Percentiles rank a stretch among this genome's conserved stretches.
Conservation (phyloP, 2,888 invertebrate genomes). For the Nemapogon koenigi region DNA sequence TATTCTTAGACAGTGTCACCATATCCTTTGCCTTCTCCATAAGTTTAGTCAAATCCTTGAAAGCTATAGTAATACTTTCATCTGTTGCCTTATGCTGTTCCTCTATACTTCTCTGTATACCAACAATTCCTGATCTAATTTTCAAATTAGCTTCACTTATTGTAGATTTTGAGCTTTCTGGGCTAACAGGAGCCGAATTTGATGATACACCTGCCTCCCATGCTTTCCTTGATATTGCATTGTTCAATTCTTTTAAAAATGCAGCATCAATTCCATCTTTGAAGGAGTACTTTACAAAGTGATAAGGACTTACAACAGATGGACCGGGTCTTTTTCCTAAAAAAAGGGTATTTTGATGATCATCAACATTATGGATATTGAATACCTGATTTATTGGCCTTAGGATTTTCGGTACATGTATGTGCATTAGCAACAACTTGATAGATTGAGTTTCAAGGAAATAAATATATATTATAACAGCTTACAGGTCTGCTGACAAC, state of each 20-base stretch:
- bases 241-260: conserved; percentile 69
- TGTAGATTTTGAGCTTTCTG: conserved; percentile 26
- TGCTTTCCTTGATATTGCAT: conserved; percentile 66
- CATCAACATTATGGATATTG: too few relatives aligned
- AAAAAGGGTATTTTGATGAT: too few relatives aligned
- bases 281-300: conserved; percentile 85
- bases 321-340: conserved; percentile 77
- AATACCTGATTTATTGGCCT: too few relatives aligned
- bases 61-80: conserved; percentile 90
- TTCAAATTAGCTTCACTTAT: conserved; percentile 61
- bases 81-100: conserved; percentile 91
- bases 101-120: conserved; percentile 92
- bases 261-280: conserved; percentile 77
- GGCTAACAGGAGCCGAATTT: conserved; percentile 22
- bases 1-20: conserved; percentile 90
- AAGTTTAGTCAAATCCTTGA: conserved; percentile 92
- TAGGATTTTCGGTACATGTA: too few relatives aligned
- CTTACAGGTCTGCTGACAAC: too few relatives aligned
- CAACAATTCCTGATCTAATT: conserved; percentile 88
- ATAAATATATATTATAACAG: too few relatives aligned
- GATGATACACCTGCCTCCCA: conserved; percentile 66
- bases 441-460: too few relatives aligned
- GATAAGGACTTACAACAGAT: conserved; percentile 70
- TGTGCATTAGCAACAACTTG: too few relatives aligned
- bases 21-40: conserved; percentile 98